These are phyloP conservation scores for Collichthys lucidus DNA, from an alignment of 2,113 vertebrate genomes.

Conservation along the genomic window DNA sequence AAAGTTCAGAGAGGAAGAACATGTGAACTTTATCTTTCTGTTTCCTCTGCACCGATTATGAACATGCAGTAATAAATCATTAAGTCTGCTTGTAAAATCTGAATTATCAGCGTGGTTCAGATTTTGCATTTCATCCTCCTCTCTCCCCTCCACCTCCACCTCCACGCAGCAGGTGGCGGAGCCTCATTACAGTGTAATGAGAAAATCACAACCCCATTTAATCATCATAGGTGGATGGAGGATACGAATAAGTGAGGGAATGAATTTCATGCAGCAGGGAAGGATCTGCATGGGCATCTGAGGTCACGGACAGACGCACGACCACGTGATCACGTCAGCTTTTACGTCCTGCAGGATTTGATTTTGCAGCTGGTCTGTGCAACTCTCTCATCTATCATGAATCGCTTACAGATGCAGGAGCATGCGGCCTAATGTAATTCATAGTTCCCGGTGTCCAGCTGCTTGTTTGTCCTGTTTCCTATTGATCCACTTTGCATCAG, in stretches of 20 bases:
- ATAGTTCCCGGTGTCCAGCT: background rate
- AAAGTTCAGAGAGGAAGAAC: too few relatives aligned
- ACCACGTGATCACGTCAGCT: background rate
- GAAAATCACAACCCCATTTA: constrained; percentile 44
- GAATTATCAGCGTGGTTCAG: background rate
- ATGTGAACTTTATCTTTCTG: too few relatives aligned
- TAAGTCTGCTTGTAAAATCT: background rate
- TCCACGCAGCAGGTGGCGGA: constrained; percentile 39
- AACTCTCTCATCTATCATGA: background rate
- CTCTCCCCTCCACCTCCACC: background rate
- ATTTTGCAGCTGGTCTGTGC: background rate
- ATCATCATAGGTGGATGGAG: constrained; percentile 29
- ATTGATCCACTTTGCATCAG: background rate
- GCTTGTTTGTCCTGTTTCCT: background rate
- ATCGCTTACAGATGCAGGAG: background rate
- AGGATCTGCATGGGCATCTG: background rate
- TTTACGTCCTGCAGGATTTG: background rate
- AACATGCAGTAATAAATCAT: background rate
- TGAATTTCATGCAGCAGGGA: background rate
- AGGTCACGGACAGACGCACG: too few relatives aligned
- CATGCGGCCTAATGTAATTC: background rate
- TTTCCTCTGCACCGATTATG: too few relatives aligned
- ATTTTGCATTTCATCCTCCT: background rate
- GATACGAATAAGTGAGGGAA: background rate
- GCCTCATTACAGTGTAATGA: constrained; percentile 51